Evolutionary conservation across 2,797 vertebrate genomes (phyloP).

Genomic region (Rhabdophis nuchalis): DNA sequence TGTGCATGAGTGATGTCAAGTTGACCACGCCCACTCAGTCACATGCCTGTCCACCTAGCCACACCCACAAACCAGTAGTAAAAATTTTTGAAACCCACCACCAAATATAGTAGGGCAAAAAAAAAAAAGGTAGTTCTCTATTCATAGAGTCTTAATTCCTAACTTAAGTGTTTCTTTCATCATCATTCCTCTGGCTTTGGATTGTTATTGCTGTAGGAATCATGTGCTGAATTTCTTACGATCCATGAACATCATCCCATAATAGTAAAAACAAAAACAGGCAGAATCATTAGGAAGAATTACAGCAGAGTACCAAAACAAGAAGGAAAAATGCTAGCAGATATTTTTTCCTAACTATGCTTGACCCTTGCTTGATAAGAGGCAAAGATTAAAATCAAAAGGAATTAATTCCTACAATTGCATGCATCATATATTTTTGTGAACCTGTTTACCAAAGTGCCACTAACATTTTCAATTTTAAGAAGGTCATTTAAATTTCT

Average conservation of each 20-base stretch:
- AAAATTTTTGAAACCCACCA: background rate
- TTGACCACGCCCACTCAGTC: too few relatives aligned
- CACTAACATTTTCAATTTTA: background rate
- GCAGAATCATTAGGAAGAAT: background rate
- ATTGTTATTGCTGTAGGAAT: background rate
- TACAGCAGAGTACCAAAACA: background rate
- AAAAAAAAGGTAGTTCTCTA: background rate
- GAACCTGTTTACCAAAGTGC: background rate
- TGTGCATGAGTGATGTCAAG: too few relatives aligned
- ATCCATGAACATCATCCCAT: background rate
- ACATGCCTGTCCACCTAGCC: too few relatives aligned
- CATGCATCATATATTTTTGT: background rate
- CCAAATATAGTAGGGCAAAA: background rate
- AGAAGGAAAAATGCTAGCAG: background rate
- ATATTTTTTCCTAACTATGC: background rate
- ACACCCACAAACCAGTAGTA: too few relatives aligned
- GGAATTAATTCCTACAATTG: background rate
- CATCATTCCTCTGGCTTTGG: background rate
- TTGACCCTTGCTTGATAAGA: background rate
- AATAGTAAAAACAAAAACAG: background rate
- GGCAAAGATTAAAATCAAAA: background rate
- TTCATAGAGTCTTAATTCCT: background rate
- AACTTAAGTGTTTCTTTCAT: background rate
- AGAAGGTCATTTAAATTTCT: background rate
- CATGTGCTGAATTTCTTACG: background rate